phyloP scores from a whole-genome alignment of 2,113 vertebrate species.

The Hipposideros armiger region DNA sequence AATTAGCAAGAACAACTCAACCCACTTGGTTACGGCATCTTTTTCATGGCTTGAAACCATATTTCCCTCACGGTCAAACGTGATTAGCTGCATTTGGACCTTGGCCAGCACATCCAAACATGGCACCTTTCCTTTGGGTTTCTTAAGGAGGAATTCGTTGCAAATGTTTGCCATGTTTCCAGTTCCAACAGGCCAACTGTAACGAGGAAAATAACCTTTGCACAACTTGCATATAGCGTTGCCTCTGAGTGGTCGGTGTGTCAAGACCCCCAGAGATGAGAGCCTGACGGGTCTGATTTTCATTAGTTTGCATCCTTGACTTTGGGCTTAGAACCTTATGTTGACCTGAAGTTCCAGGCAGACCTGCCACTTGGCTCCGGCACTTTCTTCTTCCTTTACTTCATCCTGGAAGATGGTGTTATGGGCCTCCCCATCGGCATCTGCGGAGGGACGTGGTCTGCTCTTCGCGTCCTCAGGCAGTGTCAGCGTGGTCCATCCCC shows the following conservation, averaged over 20 bases:
- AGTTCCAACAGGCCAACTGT: not conserved
- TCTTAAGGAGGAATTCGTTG: slow-evolving; percentile 44
- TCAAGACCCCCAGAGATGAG: not conserved
- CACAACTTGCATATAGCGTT: not conserved
- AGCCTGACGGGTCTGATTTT: not conserved
- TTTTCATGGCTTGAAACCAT: not conserved
- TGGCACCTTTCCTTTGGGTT: slow-evolving; percentile 16
- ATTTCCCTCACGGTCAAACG: slow-evolving; percentile 25
- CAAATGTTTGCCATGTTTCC: not conserved
- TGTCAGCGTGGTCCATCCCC: not conserved
- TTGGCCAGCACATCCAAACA: not conserved
- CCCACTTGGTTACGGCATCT: slow-evolving; percentile 41
- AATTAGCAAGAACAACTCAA: slow-evolving; percentile 2
- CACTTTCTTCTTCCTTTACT: not conserved
- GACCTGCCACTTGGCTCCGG: not conserved
- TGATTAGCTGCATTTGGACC: slow-evolving; percentile 40
- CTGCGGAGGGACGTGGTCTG: not conserved
- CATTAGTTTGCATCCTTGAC: not conserved
- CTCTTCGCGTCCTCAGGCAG: not conserved
- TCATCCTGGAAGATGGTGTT: not conserved
- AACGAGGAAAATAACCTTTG: not conserved
- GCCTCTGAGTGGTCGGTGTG: not conserved
- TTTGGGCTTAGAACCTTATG: not conserved
- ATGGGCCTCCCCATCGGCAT: not conserved
- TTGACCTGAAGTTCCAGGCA: not conserved